Evolutionary conservation across 2,797 vertebrate genomes (phyloP).

Genomic region (Mormyrus proboscirostris): DNA sequence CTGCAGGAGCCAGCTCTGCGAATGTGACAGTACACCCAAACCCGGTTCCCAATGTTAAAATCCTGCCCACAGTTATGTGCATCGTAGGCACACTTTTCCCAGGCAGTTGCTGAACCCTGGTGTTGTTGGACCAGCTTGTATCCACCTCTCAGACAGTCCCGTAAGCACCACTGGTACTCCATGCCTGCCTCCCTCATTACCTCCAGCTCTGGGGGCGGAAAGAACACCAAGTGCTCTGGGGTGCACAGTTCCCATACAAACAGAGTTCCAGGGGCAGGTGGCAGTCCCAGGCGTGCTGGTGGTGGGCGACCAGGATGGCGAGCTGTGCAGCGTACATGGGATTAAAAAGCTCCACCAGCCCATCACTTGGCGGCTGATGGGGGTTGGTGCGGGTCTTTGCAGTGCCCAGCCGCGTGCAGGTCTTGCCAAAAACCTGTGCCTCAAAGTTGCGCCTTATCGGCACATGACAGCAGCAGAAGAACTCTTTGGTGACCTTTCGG

Average conservation of each 20-base stretch:
- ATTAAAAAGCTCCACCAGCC: background rate
- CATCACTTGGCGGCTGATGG: background rate
- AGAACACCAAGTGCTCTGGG: background rate
- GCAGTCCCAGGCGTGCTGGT: background rate
- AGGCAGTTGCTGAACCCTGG: background rate
- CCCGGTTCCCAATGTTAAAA: background rate
- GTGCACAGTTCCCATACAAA: background rate
- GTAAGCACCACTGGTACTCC: background rate
- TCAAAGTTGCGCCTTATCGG: too few species aligned
- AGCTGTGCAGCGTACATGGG: background rate
- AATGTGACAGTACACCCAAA: background rate
- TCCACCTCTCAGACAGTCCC: background rate
- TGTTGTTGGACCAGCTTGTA: background rate
- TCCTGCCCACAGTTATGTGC: background rate
- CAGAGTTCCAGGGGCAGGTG: background rate
- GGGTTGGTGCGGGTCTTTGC: too few species aligned
- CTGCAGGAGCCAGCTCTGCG: background rate
- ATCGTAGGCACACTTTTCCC: background rate
- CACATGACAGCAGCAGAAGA: background rate
- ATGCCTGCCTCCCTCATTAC: background rate
- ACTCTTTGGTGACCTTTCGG: background rate
- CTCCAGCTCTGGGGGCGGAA: background rate
- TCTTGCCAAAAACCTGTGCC: too few species aligned
- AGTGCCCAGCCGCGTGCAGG: too few species aligned
- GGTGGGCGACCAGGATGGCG: background rate